phyloP scores from a whole-genome alignment of 2,113 vertebrate genomes.

The Seriola quinqueradiata region DNA sequence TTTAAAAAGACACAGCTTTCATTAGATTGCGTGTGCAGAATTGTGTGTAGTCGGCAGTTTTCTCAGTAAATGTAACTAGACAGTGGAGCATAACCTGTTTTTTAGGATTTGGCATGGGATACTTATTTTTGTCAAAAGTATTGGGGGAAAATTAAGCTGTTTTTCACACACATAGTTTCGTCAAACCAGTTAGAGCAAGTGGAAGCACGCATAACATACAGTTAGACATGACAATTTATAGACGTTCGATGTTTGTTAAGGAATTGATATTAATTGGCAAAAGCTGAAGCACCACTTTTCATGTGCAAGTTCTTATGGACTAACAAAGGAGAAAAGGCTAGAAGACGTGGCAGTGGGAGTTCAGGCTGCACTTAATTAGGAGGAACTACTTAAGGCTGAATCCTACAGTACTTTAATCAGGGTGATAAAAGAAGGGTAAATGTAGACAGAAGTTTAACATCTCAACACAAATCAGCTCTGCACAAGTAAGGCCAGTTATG shows the following conservation, averaged over 20 bases:
- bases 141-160: not conserved
- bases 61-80: not conserved
- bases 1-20: constrained; percentile 10
- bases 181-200: constrained; percentile 1
- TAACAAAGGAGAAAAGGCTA: constrained; percentile 35
- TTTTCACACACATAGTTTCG: not conserved
- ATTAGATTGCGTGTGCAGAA: not conserved
- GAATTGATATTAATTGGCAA: constrained; percentile 36
- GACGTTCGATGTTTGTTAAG: constrained; percentile 19
- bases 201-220: not conserved
- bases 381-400: constrained; percentile 36
- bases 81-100: not conserved
- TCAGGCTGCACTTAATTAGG: constrained; percentile 59
- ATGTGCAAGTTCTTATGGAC: constrained; percentile 15
- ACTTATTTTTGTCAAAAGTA: not conserved
- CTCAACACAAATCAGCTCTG: constrained; percentile 27
- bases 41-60: constrained; percentile 3
- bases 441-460: constrained; percentile 30
- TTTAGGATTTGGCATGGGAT: not conserved
- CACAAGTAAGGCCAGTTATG: constrained; percentile 5
- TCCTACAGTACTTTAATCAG: constrained; percentile 46
- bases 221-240: constrained; percentile 24
- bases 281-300: constrained; percentile 10
- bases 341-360: constrained; percentile 30
- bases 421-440: constrained; percentile 39